Evolutionary conservation across 1,140 invertebrate species (phyloP).

Genomic region (Drosophila insularis): DNA sequence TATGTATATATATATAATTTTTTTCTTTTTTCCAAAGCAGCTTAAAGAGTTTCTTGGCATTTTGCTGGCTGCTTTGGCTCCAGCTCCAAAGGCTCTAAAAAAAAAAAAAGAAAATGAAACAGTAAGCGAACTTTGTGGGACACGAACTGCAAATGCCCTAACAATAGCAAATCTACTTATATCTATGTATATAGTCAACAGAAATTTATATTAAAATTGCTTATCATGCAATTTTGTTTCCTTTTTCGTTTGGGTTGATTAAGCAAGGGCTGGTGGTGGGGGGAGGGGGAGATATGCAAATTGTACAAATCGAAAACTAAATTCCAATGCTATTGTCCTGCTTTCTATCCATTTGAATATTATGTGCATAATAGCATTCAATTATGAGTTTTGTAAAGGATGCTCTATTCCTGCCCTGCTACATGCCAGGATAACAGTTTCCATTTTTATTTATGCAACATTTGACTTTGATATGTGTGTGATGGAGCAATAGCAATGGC

Average conservation of each 20-base stretch:
- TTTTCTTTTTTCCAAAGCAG: constrained; percentile 38
- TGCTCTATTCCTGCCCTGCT: constrained; percentile 7
- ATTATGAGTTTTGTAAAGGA: constrained; percentile 48
- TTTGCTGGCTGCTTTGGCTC: constrained; percentile 16
- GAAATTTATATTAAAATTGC: too few species aligned
- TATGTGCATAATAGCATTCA: constrained; percentile 47
- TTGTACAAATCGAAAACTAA: not conserved
- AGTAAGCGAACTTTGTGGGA: not conserved
- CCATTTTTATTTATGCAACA: constrained; percentile 61
- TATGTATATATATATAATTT: not conserved
- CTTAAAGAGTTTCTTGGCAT: constrained; percentile 51
- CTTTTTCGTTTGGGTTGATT: too few species aligned
- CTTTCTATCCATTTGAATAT: constrained; percentile 19
- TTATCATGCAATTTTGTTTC: too few species aligned
- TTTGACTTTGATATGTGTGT: constrained; percentile 62
- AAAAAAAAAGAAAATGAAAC: not conserved
- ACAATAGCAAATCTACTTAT: not conserved
- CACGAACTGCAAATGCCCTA: constrained; percentile 30
- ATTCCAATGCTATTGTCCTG: constrained; percentile 49
- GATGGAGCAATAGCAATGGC: too few species aligned
- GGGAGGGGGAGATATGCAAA: constrained; percentile 11
- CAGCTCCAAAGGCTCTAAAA: constrained; percentile 18
- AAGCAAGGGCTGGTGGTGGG: too few species aligned
- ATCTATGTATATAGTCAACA: too few species aligned
- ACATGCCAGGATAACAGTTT: constrained; percentile 45